A percentile compares a stretch with the other conserved stretches of the same genome.
These are phyloP conservation scores for Urocyon cinereoargenteus DNA, from an alignment of 2,797 vertebrate species.

Conservation along the genomic window DNA sequence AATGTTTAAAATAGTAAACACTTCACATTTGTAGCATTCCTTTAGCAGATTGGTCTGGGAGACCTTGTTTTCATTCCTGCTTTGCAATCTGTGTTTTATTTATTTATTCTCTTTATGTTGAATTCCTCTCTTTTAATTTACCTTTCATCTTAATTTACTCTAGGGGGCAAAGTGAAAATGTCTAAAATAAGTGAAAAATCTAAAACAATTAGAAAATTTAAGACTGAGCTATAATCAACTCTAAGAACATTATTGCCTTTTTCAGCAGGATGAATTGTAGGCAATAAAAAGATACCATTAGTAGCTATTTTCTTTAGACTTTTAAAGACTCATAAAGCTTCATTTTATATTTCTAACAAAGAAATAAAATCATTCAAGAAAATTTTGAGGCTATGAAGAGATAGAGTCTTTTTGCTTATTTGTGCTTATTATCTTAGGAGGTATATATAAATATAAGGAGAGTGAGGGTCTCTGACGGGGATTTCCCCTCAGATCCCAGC, in stretches of 20 bases:
- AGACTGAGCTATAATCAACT: conserved; percentile 71
- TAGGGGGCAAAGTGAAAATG: conserved; percentile 80
- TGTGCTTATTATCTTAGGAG: background rate
- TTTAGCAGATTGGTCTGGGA: conserved; percentile 75
- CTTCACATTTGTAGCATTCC: conserved; percentile 86
- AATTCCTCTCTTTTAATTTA: conserved; percentile 83
- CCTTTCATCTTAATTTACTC: conserved; percentile 80
- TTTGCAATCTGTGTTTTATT: conserved; percentile 85
- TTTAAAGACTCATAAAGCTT: conserved; percentile 51
- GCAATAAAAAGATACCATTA: conserved; percentile 68
- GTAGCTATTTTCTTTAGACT: conserved; percentile 63
- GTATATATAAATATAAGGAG: background rate
- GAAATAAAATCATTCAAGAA: conserved; percentile 24
- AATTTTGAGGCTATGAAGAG: background rate
- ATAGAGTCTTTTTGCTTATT: background rate
- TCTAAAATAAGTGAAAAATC: conserved; percentile 80
- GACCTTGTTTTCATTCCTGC: conserved; percentile 85
- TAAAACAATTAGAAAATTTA: conserved; percentile 78
- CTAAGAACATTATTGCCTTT: conserved; percentile 58
- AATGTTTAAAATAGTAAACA: conserved; percentile 87
- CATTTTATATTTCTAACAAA: conserved; percentile 63
- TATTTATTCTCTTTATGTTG: conserved; percentile 86
- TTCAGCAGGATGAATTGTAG: conserved; percentile 55
- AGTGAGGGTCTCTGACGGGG: background rate
- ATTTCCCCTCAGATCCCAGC: background rate